phyloP scores from a whole-genome alignment of 2,113 vertebrate genomes.

The Calidris pugnax region DNA sequence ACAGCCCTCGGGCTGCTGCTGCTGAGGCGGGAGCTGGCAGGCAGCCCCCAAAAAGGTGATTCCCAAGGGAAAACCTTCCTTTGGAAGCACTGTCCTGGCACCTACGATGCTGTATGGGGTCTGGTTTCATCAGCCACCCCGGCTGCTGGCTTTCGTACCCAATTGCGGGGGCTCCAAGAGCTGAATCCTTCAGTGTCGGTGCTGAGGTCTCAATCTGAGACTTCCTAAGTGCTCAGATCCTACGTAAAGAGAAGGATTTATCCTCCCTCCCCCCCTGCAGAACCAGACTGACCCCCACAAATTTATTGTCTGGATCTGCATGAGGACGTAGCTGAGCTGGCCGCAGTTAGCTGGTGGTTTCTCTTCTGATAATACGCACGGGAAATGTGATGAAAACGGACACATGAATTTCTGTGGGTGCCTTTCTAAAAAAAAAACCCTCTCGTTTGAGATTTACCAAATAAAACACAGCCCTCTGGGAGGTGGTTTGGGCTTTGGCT shows the following conservation, averaged over 20 bases:
- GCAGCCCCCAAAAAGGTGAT: background rate
- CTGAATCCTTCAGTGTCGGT: background rate
- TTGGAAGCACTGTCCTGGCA: background rate
- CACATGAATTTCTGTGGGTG: background rate
- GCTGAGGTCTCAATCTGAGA: background rate
- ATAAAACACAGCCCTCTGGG: background rate
- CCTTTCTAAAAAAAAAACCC: background rate
- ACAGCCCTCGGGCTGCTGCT: background rate
- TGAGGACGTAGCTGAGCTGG: rapidly evolving
- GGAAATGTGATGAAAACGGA: background rate
- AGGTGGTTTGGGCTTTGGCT: background rate
- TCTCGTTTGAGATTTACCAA: background rate
- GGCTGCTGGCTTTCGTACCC: background rate
- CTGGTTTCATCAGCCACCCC: background rate
- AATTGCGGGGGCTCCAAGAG: background rate
- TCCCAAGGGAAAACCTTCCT: background rate
- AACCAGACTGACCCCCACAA: background rate
- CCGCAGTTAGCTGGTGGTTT: background rate
- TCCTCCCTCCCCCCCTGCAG: background rate
- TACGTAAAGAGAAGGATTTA: background rate
- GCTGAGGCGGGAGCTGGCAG: background rate
- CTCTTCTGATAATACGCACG: background rate
- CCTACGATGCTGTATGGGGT: background rate
- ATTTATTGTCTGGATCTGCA: background rate
- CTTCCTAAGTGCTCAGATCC: background rate